Conservation (phyloP, 2,888 invertebrate species). For the Diplolepis rosae region DNA sequence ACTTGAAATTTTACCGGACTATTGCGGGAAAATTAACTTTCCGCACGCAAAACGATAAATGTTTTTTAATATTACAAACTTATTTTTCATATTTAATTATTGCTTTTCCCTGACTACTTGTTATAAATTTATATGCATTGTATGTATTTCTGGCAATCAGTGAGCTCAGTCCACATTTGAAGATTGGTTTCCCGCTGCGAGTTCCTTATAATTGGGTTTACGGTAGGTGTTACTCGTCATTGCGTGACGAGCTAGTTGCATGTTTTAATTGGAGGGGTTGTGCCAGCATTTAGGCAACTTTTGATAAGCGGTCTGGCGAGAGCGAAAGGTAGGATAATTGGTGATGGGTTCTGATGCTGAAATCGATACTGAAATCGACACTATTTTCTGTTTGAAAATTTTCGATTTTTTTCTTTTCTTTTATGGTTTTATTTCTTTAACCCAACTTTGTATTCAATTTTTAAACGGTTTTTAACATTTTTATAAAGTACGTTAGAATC, state of each 20-base stretch:
- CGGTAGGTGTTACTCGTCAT: constrained; percentile 53
- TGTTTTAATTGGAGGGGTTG: constrained; percentile 62
- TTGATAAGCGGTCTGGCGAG: constrained; percentile 57
- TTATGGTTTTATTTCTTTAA: neutral
- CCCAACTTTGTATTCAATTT: neutral
- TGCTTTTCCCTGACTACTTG: no score
- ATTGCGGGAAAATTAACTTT: no score
- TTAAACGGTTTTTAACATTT: neutral
- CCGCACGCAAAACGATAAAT: no score
- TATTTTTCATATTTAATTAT: no score
- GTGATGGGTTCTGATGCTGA: neutral
- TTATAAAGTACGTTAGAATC: no score
- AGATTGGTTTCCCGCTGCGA: constrained; percentile 7
- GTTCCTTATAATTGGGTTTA: constrained; percentile 59
- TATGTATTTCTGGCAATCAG: neutral
- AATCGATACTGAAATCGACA: neutral
- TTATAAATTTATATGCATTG: no score
- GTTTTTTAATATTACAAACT: no score
- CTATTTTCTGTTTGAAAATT: neutral
- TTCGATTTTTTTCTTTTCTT: neutral
- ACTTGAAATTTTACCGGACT: no score
- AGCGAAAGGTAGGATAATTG: constrained; percentile 59
- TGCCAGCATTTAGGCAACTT: constrained; percentile 59
- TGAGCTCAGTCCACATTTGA: neutral
- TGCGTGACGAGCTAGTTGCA: constrained; percentile 61